These are phyloP conservation scores for Emmelina monodactyla DNA, from an alignment of 2,888 invertebrate species.

Conservation along the genomic window DNA sequence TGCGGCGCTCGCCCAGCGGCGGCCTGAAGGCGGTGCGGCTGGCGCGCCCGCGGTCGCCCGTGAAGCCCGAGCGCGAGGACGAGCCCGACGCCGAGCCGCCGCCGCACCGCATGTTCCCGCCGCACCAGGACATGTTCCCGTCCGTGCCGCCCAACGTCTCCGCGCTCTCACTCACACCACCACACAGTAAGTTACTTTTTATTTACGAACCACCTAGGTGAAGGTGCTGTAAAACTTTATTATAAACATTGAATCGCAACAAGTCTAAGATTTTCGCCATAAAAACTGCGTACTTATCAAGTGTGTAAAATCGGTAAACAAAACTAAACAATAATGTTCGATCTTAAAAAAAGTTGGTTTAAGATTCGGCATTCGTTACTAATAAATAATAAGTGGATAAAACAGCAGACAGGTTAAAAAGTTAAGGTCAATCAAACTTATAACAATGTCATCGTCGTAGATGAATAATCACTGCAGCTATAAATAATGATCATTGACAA, in stretches of 20 bases:
- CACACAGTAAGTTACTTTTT: constrained; percentile 75
- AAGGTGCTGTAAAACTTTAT: no score
- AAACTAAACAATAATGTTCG: no score
- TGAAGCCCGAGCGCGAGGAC: constrained; percentile 42
- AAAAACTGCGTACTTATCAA: no score
- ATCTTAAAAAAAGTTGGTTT: no score
- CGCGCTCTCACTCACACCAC: constrained; percentile 81
- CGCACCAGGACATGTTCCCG: constrained; percentile 73
- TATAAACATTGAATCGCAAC: no score
- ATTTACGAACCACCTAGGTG: no score
- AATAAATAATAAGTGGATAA: no score
- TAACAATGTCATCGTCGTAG: constrained; percentile 54
- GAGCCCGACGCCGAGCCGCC: constrained; percentile 60
- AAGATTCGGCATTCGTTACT: no score
- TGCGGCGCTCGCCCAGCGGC: constrained; percentile 59
- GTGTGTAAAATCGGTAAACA: no score
- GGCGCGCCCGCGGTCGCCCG: constrained; percentile 45
- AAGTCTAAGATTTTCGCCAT: no score
- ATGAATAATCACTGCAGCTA: constrained; percentile 38
- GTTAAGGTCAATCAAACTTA: constrained; percentile 31
- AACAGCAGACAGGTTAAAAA: no score
- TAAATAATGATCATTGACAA: constrained; percentile 35
- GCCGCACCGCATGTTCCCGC: constrained; percentile 62
- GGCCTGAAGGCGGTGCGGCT: constrained; percentile 49
- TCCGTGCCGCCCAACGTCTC: constrained; percentile 73